Evolutionary conservation across 2,797 vertebrate species (phyloP).

Genomic region (Siniperca scherzeri): DNA sequence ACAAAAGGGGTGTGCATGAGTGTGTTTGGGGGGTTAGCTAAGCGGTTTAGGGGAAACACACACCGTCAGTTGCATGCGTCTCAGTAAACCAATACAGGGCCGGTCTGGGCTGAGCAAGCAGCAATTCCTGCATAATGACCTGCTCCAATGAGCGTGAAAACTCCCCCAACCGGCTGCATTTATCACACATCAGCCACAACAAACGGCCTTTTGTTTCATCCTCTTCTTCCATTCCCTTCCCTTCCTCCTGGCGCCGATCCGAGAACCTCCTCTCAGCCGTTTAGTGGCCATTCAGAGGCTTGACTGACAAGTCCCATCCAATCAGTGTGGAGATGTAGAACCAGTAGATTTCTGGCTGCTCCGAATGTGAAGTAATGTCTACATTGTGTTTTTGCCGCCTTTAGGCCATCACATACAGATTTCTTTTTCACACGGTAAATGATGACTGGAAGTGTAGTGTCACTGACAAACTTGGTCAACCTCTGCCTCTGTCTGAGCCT

Average conservation of each 20-base stretch:
- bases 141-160: constrained; percentile 84
- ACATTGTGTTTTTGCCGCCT: constrained; percentile 46
- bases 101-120: constrained; percentile 69
- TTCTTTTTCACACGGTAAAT: constrained; percentile 27
- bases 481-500: constrained; percentile 39
- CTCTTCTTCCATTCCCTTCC: constrained; percentile 35
- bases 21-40: constrained; percentile 46
- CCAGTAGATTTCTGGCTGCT: constrained; percentile 16
- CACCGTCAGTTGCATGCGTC: constrained; percentile 47
- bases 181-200: constrained; percentile 81
- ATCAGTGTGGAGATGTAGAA: constrained; percentile 33
- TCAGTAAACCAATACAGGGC: constrained; percentile 66
- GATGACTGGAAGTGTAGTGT: constrained; percentile 43
- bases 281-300: constrained; percentile 52
- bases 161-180: constrained; percentile 80
- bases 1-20: constrained; percentile 39
- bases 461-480: constrained; percentile 51
- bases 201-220: constrained; percentile 76
- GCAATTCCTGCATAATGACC: constrained; percentile 82
- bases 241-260: constrained; percentile 41
- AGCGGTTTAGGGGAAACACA: constrained; percentile 55
- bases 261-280: constrained; percentile 37
- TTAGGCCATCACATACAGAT: constrained; percentile 32
- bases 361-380: constrained; percentile 29
- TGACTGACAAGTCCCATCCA: constrained; percentile 55